Evolutionary conservation across 2,888 invertebrate genomes (phyloP).

Genomic region (Petrolisthes cinctipes): DNA sequence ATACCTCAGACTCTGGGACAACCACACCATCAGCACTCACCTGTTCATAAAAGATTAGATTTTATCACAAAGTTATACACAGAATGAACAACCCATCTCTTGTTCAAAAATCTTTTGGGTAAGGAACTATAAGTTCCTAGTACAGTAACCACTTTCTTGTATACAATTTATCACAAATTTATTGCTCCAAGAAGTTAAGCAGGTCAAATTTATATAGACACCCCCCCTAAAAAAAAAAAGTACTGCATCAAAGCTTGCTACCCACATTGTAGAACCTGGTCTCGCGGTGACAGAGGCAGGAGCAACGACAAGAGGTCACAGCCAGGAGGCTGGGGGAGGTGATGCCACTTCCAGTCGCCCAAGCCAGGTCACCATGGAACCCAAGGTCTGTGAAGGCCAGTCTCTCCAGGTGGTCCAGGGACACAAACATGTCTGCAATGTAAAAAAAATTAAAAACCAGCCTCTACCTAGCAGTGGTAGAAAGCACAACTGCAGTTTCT

Average conservation of each 20-base stretch:
- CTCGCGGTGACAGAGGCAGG: neutral
- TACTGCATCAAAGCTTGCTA: neutral
- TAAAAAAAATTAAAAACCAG: neutral
- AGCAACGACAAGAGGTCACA: neutral
- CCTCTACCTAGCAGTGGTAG: neutral
- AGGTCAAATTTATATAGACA: too few species aligned
- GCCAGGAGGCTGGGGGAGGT: neutral
- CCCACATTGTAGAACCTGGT: constrained; percentile 10
- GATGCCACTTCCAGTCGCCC: neutral
- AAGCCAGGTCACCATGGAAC: neutral
- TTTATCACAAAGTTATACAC: too few species aligned
- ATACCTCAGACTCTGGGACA: too few species aligned
- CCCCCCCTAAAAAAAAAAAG: neutral
- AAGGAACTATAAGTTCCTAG: too few species aligned
- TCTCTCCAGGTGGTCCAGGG: constrained; percentile 1
- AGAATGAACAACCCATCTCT: too few species aligned
- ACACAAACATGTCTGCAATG: constrained; percentile 6
- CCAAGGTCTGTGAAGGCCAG: neutral
- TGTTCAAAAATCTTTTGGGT: too few species aligned
- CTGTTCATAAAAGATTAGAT: too few species aligned
- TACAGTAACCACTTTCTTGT: too few species aligned
- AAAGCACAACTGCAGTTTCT: too few species aligned
- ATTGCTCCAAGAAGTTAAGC: too few species aligned
- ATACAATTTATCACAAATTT: too few species aligned
- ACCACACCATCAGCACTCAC: too few species aligned